Base-by-base conservation (phyloP, 1,140 invertebrate genomes). In the Apis florea region DNA sequence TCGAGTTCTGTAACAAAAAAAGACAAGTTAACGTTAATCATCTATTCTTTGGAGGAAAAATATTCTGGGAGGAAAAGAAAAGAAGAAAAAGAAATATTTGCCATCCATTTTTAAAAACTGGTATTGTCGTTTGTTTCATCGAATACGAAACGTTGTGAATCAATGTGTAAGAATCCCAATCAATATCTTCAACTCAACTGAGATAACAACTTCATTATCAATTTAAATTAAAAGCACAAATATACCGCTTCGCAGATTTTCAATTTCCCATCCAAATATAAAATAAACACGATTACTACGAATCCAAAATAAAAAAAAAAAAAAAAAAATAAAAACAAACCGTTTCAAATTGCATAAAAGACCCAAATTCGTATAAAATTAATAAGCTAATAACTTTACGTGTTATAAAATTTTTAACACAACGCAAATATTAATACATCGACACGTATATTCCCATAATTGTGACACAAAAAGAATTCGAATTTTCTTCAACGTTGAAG, bases 1-100 rank as follows among this genome's bases (percentile, higher is more conserved):
- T 94, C 49, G 96, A 94, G 89, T 96, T 96, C 96, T 96, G 94
- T 56, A 94, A 94, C 81, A 93, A 63, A 83, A 17, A 63, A 58
- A 58, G 58, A 26, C 10, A 9, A 49, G 15, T 8, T 21, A 15
- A 49, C 21, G 19, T 59, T 70, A 70, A 15, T 58, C 8, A 5
- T 17, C 1, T 11, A 21, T 10, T 47, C 6, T 21, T 24, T 13
- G 58, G 13, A 21, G n/a, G n/a, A 11, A n/a, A 58, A 58, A 19
- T 58, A 21, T 58, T 58, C n/a, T 26, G 12, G n/a, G n/a, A 40
- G 31, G 5, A 40, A 40, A 40, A 31, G 2, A 40, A 40, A 40
- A 40, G 31, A 40, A n/a, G n/a, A n/a, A n/a, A n/a, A 40, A 40
- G 31, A 40, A 40, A 40, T 40, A 40, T 40, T 31, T n/a, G n/a